phyloP scores from a whole-genome alignment of 2,797 vertebrate genomes.

The Rhabdophis nuchalis region DNA sequence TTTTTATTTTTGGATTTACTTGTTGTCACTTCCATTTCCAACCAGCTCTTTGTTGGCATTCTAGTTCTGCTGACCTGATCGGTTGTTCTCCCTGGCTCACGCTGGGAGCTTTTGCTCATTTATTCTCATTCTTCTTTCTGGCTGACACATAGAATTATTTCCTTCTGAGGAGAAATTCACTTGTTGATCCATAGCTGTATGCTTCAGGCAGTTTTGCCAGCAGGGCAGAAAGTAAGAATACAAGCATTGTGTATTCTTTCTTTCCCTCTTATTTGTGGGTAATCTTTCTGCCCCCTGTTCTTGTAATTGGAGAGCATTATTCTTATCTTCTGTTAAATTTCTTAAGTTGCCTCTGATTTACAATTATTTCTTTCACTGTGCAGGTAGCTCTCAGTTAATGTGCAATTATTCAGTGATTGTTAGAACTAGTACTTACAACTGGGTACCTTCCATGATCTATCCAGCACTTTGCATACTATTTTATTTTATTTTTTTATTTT shows the following conservation, averaged over 20 bases:
- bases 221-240: not conserved
- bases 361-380: not conserved
- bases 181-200: not conserved
- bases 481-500: too few relatives aligned
- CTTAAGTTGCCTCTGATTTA: not conserved
- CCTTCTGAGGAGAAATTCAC: not conserved
- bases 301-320: not conserved
- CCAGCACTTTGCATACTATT: not conserved
- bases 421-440: not conserved
- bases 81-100: not conserved
- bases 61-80: not conserved
- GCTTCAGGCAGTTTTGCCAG: not conserved
- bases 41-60: not conserved
- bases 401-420: not conserved
- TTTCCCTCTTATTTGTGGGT: not conserved
- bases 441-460: not conserved
- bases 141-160: not conserved
- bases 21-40: not conserved
- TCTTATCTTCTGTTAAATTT: not conserved
- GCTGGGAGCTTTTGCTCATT: not conserved
- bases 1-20: not conserved
- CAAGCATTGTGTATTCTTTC: not conserved
- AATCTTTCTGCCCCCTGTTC: not conserved
- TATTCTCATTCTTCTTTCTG: not conserved
- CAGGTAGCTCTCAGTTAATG: not conserved